Evolutionary conservation across 1,140 invertebrate species (phyloP).

Genomic region (Zaprionus ghesquierei): DNA sequence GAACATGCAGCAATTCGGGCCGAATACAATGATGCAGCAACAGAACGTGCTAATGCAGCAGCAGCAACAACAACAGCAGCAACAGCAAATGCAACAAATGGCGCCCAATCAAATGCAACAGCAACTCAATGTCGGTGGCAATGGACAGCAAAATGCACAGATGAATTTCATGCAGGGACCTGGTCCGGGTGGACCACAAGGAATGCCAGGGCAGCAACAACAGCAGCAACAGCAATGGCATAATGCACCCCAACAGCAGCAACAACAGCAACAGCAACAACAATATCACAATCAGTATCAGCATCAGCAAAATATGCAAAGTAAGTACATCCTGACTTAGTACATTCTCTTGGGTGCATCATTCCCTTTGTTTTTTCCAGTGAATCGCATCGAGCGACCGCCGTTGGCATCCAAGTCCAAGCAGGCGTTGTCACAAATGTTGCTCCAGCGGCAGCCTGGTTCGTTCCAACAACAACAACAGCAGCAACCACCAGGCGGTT

Average conservation of each 20-base stretch:
- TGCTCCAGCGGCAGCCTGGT: constrained; percentile 86
- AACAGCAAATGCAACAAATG: constrained; percentile 69
- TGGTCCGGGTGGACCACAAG: constrained; percentile 54
- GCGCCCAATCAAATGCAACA: constrained; percentile 70
- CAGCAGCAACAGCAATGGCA: constrained; percentile 67
- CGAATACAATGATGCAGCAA: constrained; percentile 75
- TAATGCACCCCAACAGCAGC: constrained; percentile 71
- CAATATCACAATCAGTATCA: constrained; percentile 69
- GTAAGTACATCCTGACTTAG: constrained; percentile 30
- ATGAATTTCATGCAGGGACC: constrained; percentile 75
- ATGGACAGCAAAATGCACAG: constrained; percentile 71
- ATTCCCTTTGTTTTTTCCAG: constrained; percentile 67
- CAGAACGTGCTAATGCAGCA: constrained; percentile 51
- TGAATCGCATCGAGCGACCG: constrained; percentile 87
- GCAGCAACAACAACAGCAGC: constrained; percentile 74
- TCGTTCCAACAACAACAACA: constrained; percentile 84
- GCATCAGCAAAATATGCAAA: constrained; percentile 71
- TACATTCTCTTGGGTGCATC: neutral
- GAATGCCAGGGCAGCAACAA: constrained; percentile 51
- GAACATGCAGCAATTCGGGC: constrained; percentile 76
- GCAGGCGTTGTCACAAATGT: constrained; percentile 93
- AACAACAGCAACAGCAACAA: constrained; percentile 58
- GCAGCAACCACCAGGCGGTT: constrained; percentile 78
- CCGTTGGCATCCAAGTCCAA: constrained; percentile 89
- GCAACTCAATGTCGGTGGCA: constrained; percentile 64